Evolutionary conservation across 2,113 vertebrate species (phyloP), one percentile per base, ranked within the genome.

Genomic region (Hiodon tergisus): DNA sequence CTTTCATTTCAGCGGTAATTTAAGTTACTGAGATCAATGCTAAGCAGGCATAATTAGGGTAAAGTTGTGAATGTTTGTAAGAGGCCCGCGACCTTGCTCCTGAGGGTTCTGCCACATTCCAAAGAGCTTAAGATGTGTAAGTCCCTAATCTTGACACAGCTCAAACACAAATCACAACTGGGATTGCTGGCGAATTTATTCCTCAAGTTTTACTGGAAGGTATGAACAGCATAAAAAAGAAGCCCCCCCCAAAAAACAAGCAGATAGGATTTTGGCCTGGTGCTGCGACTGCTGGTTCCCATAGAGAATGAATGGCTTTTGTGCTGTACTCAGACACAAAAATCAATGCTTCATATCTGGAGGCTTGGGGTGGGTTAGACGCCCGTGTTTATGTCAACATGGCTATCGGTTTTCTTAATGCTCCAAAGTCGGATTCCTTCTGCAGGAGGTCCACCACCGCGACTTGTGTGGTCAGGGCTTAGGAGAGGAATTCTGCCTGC

Each of bases 361-460:
- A 92, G 90, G 92, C 93, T 94, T 14, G 58, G 85, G 84, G 84
- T 86, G 93, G 90, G 94, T 93, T 93, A 93, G 93, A 89, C 89
- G 91, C 93, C 93, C 92, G 88, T 94, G 94, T 93, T 95, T 92
- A 92, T 95, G 94, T 96, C 94, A 96, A 97, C 95, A 96, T 94
- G 93, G 93, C 93, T 95, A 94, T 95, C 93, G 93, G 92, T 94
- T 95, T 94, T 93, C 93, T 91, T 94, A 95, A 92, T 93, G 92
- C 93, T 92, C 92, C 90, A 87, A 89, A 95, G 94, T 91, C 85
- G 92, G 90, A 90, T 94, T 91, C 91, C 83, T 72, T 85, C 89
- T 89, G 88, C 86, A 88, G 88, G 91, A 91, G 53, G 86, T 84
- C 87, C 88, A 82, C 86, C 73, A 78, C 88, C 85, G 90, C 94